phyloP scores from a whole-genome alignment of 2,797 vertebrate species.

The Ispidina picta region DNA sequence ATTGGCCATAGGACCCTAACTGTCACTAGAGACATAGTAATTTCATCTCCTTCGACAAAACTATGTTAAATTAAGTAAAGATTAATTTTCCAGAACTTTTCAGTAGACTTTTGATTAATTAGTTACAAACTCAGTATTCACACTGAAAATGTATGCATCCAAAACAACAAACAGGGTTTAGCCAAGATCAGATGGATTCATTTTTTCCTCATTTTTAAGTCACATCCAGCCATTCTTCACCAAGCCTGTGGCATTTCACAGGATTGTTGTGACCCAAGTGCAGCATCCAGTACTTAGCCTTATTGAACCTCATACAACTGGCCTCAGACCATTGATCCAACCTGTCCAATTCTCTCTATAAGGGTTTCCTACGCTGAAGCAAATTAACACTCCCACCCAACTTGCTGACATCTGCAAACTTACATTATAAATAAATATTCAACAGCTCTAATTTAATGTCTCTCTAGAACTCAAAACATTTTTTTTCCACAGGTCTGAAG shows the following conservation, averaged over 20 bases:
- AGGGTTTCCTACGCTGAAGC: background rate
- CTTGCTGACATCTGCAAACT: background rate
- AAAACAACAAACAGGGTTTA: background rate
- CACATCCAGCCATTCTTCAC: background rate
- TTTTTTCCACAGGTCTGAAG: background rate
- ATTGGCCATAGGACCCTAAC: background rate
- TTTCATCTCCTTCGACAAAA: background rate
- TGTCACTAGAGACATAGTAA: background rate
- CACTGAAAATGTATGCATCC: background rate
- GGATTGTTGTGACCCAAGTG: too few species aligned
- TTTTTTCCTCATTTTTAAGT: background rate
- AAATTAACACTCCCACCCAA: background rate
- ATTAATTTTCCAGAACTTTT: background rate
- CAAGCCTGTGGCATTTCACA: too few species aligned
- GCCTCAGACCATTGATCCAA: rapidly evolving
- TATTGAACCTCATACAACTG: background rate
- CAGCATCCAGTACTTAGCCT: too few species aligned
- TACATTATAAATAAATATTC: background rate
- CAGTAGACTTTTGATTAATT: background rate
- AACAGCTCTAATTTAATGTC: background rate
- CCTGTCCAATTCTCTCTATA: background rate
- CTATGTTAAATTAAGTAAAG: background rate
- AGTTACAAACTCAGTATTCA: background rate
- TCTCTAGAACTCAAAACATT: background rate
- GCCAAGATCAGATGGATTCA: background rate